A percentile compares a stretch with the other conserved stretches of the same genome.
phyloP scores from a whole-genome alignment of 2,113 vertebrate species.

The Oreocharis arfaki region DNA sequence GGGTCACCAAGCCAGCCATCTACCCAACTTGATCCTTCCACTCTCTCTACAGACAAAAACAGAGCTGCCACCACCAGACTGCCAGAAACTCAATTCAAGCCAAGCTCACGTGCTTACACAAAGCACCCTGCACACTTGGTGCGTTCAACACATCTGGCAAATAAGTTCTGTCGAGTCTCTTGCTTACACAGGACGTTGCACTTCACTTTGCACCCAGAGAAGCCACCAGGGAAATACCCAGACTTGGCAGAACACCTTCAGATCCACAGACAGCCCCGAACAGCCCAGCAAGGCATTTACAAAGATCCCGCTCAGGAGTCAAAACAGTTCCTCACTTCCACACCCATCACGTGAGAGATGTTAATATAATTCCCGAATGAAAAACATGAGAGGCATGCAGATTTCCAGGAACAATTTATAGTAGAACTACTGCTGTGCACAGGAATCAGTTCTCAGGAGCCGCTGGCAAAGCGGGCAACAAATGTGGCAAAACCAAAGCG shows the following conservation, averaged over 20 bases:
- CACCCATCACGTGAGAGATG: neutral
- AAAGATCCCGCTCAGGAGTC: neutral
- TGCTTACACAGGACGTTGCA: accelerated
- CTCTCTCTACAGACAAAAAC: neutral
- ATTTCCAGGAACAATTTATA: neutral
- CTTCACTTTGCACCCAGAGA: neutral
- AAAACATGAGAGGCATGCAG: neutral
- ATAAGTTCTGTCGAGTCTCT: accelerated
- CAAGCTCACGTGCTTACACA: neutral
- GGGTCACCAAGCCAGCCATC: neutral
- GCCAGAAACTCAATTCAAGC: neutral
- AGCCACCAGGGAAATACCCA: neutral
- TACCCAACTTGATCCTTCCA: neutral
- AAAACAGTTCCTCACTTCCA: neutral
- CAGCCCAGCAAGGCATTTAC: neutral
- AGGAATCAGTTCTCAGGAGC: neutral
- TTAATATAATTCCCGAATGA: neutral
- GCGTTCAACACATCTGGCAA: neutral
- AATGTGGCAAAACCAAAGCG: neutral
- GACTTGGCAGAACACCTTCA: neutral
- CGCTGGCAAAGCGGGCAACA: neutral
- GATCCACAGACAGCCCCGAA: neutral
- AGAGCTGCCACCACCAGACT: neutral
- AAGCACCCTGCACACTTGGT: neutral
- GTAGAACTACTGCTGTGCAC: neutral